These are phyloP conservation scores for Metaphire vulgaris DNA, from an alignment of 1,140 invertebrate genomes.

Conservation along the genomic window DNA sequence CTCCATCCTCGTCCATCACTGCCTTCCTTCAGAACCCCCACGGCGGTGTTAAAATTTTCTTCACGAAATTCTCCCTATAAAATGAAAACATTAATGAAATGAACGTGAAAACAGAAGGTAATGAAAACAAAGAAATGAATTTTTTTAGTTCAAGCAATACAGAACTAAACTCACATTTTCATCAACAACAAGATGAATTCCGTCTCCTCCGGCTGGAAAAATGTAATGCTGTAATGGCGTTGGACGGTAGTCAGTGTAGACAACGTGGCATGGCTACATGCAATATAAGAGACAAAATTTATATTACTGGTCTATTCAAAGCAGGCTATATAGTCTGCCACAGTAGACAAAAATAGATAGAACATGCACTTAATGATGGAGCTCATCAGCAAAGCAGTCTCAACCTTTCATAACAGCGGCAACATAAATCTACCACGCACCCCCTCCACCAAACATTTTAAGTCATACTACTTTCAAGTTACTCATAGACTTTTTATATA, in stretches of 20 bases:
- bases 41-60: constrained; percentile 94
- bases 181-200: constrained; percentile 91
- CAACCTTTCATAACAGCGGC: too few species aligned
- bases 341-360: constrained; percentile 24
- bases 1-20: constrained; percentile 47
- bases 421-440: too few species aligned
- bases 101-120: too few species aligned
- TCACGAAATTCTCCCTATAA: constrained; percentile 80
- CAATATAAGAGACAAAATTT: too few species aligned
- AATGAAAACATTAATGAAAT: constrained; percentile 23
- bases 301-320: too few species aligned
- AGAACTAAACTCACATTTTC: constrained; percentile 56
- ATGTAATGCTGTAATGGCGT: constrained; percentile 97
- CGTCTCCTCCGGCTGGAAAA: constrained; percentile 88
- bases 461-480: too few species aligned
- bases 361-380: too few species aligned
- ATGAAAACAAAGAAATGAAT: too few species aligned
- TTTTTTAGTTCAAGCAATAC: too few species aligned
- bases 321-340: constrained; percentile 24
- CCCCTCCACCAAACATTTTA: too few species aligned
- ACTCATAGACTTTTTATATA: too few species aligned
- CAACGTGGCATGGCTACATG: constrained; percentile 94
- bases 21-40: constrained; percentile 69
- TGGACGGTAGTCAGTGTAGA: constrained; percentile 96
- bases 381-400: too few species aligned